Conservation (phyloP, 2,113 vertebrate genomes). For the Oryzias javanicus region DNA sequence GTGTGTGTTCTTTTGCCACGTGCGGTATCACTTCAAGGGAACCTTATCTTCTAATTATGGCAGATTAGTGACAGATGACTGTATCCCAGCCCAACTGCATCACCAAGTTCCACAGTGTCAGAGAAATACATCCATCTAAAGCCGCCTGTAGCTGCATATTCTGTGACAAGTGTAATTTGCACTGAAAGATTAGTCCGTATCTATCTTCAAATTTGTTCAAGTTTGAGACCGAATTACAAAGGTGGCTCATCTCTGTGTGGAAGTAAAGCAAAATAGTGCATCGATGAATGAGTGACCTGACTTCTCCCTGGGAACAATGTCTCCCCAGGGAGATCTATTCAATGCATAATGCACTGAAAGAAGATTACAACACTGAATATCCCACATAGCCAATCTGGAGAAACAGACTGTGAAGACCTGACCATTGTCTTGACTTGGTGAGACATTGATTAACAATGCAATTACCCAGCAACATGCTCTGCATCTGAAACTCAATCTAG, state of each 20-base stretch:
- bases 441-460: constrained; percentile 82
- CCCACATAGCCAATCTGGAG: constrained; percentile 63
- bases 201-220: constrained; percentile 1
- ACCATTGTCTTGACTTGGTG: constrained; percentile 67
- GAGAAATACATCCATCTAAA: constrained; percentile 27
- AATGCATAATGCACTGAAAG: constrained; percentile 63
- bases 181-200: too few relatives aligned
- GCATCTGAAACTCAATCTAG: constrained; percentile 76
- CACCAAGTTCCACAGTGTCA: constrained; percentile 36
- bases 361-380: constrained; percentile 70
- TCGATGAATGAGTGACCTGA: constrained; percentile 60
- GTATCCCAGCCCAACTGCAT: constrained; percentile 40
- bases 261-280: constrained; percentile 38
- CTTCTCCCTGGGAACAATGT: constrained; percentile 44
- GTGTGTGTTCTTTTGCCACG: constrained; percentile 13
- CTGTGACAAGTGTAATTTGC: too few relatives aligned
- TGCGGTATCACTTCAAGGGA: constrained; percentile 30
- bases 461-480: constrained; percentile 77
- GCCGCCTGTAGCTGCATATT: constrained; percentile 30
- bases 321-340: constrained; percentile 32
- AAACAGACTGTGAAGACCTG: constrained; percentile 57
- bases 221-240: not conserved
- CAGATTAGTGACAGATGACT: constrained; percentile 61
- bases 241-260: not conserved
- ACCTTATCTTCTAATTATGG: constrained; percentile 51